Evolutionary conservation across 2,888 invertebrate genomes (phyloP).

Genomic region (Macrostomum cliftonense): DNA sequence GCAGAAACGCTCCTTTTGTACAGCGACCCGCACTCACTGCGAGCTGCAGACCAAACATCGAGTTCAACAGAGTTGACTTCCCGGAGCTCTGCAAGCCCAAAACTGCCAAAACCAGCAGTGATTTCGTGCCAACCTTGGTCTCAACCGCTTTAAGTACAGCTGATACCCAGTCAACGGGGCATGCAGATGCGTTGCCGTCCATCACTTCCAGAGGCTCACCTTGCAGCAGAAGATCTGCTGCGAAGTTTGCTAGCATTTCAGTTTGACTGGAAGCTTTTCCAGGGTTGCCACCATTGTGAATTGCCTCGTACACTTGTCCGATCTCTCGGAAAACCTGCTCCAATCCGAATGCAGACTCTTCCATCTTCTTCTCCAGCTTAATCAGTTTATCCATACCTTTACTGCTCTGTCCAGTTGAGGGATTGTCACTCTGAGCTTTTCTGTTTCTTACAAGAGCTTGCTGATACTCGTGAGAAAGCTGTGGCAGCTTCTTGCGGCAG

Average conservation of each 20-base stretch:
- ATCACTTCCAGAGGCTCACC: conserved; percentile 9
- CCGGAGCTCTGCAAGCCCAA: conserved; percentile 11
- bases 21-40: conserved; percentile 11
- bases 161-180: conserved; percentile 6
- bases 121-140: conserved; percentile 3
- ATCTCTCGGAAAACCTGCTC: conserved; percentile 9
- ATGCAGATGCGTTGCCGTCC: conserved; percentile 8
- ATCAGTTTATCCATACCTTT: not conserved
- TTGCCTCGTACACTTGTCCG: conserved; percentile 8
- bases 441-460: too few species aligned
- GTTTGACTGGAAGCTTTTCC: not conserved
- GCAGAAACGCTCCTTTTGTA: conserved; percentile 9
- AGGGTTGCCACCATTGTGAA: not conserved
- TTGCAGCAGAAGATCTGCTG: conserved; percentile 2
- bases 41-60: conserved; percentile 9
- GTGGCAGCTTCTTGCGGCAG: too few species aligned
- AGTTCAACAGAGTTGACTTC: conserved; percentile 10
- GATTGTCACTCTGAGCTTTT: too few species aligned
- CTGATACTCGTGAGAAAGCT: too few species aligned
- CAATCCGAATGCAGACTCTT: conserved; percentile 4
- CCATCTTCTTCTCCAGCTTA: not conserved
- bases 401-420: too few species aligned
- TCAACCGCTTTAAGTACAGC: conserved; percentile 2
- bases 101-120: conserved; percentile 7
- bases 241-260: not conserved